Base-by-base conservation (phyloP, 2,888 invertebrate genomes). In the Mactromeris polynyma region DNA sequence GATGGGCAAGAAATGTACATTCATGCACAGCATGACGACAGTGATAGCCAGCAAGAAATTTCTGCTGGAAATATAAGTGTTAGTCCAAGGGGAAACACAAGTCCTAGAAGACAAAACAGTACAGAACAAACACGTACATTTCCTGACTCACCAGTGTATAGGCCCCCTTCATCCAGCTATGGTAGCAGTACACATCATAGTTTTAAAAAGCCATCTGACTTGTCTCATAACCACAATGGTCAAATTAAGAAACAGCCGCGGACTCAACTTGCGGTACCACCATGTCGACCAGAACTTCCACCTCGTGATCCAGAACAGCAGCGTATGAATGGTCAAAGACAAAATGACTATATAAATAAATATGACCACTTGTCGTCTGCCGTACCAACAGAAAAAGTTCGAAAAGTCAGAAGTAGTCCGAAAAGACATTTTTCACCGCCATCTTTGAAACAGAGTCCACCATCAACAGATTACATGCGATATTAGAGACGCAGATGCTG, bases 211-310 rank as follows among this genome's bases (percentile, higher is more conserved):
- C 86, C 85, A 21, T 54, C 81, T 58, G 83, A 84, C 36, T 58
- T 26, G 42, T 81, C 81, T 40, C n/a, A 64, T 64, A 64, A 78
- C 9, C 77, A 78, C 9, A 79, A 85, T 54, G 77, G 86, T 0
- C 89, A 86, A 21, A 69, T 89, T 33, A 92, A 92, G 73, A 90
- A 86, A 69, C 92, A 92, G 54, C 92, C 92, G 21, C 73, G 92
- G 26, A 92, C 92, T 21, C 92, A 92, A 36, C 81, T 92, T 21
- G 91, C 90, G 17, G 92, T 92, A 64, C 92, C 91, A n/a, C 91
- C 92, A 19, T 91, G 91, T 89, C 58, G 92, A 80, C 92, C 92
- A 42, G 92, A 92, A 86, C 89, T 92, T 31, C 92, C 92, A 19
- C 89, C 91, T 40, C 91, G 91, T 77, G 91, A 90, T 19, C n/a